Evolutionary conservation across 2,113 vertebrate species (phyloP).

Genomic region (Heloderma charlesbogerti): DNA sequence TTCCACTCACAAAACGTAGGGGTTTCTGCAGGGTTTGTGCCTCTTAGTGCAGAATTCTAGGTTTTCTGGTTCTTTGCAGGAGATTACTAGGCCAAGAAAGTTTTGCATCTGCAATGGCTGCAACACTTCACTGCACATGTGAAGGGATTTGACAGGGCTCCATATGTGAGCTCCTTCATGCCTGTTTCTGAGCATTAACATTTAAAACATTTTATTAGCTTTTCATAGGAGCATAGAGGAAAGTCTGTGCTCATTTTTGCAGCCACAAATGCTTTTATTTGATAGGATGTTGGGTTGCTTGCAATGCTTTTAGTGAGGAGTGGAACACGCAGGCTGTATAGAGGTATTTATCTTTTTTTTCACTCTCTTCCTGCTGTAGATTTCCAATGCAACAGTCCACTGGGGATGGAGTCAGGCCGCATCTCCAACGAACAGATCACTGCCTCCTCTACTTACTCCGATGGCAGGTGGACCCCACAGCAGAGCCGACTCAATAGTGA

Average conservation of each 20-base stretch:
- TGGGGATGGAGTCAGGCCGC: constrained; percentile 94
- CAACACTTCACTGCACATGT: neutral
- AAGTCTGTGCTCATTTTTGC: constrained; percentile 44
- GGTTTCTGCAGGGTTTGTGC: neutral
- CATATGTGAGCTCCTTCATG: neutral
- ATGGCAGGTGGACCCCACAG: constrained; percentile 89
- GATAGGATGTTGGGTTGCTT: constrained; percentile 9
- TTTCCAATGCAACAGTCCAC: constrained; percentile 92
- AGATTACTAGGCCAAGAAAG: neutral
- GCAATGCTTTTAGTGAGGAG: neutral
- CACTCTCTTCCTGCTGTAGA: constrained; percentile 72
- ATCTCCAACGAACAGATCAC: constrained; percentile 96
- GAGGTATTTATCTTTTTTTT: neutral
- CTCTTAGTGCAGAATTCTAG: neutral
- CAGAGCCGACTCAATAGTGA: constrained; percentile 94
- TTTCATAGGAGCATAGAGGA: neutral
- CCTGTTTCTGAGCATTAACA: neutral
- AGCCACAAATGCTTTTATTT: neutral
- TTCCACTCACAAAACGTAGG: neutral
- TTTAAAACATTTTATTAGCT: neutral
- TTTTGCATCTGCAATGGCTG: neutral
- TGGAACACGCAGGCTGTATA: constrained; percentile 1
- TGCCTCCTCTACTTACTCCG: constrained; percentile 90
- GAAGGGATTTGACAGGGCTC: neutral
- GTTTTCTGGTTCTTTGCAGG: neutral